These are phyloP conservation scores for Enoplosus armatus DNA, from an alignment of 2,797 vertebrate species.

Conservation along the genomic window DNA sequence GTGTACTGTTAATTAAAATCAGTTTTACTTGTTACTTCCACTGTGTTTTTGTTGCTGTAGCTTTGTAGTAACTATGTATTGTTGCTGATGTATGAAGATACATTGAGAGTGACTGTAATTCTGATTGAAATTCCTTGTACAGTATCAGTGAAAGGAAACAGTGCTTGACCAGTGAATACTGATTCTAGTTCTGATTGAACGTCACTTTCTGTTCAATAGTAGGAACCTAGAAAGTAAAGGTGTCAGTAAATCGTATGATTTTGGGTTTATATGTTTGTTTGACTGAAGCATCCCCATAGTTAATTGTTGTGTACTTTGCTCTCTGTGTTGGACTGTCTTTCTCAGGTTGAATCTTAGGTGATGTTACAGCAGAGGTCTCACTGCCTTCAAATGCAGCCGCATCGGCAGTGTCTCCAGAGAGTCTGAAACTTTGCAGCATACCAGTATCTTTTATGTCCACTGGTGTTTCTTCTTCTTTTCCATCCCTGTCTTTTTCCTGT, in stretches of 20 bases:
- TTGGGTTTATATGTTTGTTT: conserved; percentile 88
- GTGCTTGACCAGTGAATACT: background rate
- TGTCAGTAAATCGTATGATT: conserved; percentile 87
- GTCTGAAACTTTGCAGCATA: background rate
- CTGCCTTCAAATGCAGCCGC: conserved; percentile 28
- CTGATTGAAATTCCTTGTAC: background rate
- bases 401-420: conserved; percentile 14
- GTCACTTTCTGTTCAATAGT: background rate
- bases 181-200: background rate
- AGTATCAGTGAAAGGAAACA: background rate
- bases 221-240: conserved; percentile 83
- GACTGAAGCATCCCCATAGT: conserved; percentile 88
- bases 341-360: conserved; percentile 29
- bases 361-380: background rate
- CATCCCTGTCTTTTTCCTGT: conserved; percentile 1
- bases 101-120: background rate
- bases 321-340: conserved; percentile 31
- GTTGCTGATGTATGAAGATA: background rate
- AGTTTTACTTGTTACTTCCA: background rate
- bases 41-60: background rate
- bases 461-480: background rate
- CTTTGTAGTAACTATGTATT: background rate
- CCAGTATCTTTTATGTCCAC: conserved; percentile 7
- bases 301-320: conserved; percentile 91
- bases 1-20: background rate